A percentile compares a stretch with the other conserved stretches of the same genome.
These are phyloP conservation scores for Sprattus sprattus DNA, from an alignment of 2,113 vertebrate genomes.

Conservation along the genomic window DNA sequence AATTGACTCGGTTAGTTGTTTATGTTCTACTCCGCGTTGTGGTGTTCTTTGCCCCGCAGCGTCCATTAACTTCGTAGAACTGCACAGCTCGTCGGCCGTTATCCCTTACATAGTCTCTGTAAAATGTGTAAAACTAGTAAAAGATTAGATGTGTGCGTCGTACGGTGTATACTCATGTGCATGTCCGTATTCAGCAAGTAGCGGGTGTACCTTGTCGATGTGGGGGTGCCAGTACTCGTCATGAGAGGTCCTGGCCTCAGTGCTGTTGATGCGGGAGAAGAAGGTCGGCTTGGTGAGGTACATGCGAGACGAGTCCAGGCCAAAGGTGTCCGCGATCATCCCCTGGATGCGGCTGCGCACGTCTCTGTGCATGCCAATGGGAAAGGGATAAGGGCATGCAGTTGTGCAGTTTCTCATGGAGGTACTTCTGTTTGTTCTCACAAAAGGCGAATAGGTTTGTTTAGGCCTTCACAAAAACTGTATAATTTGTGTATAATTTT, in stretches of 20 bases:
- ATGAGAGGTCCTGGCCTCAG: slow-evolving; percentile 80
- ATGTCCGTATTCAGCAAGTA: neutral
- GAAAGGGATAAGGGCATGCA: neutral
- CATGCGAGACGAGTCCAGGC: slow-evolving; percentile 73
- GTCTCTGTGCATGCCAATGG: slow-evolving; percentile 61
- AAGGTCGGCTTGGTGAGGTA: slow-evolving; percentile 95
- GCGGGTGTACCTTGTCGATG: slow-evolving; percentile 83
- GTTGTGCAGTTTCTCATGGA: neutral
- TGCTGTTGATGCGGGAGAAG: slow-evolving; percentile 95
- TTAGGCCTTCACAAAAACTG: neutral
- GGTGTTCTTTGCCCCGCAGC: no score
- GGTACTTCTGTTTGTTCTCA: neutral
- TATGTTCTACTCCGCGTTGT: no score
- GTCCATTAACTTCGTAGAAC: no score
- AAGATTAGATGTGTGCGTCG: no score
- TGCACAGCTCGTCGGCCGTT: no score
- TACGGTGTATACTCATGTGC: neutral
- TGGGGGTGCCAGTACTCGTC: slow-evolving; percentile 98
- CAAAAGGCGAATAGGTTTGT: neutral
- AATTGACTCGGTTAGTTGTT: no score
- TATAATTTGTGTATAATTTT: no score
- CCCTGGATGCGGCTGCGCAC: slow-evolving; percentile 83
- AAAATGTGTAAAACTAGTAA: no score
- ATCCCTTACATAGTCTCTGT: no score
- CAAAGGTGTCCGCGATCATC: slow-evolving; percentile 79